Base-by-base conservation (phyloP, 2,888 invertebrate species). In the Rhagophthalmus giganteus region DNA sequence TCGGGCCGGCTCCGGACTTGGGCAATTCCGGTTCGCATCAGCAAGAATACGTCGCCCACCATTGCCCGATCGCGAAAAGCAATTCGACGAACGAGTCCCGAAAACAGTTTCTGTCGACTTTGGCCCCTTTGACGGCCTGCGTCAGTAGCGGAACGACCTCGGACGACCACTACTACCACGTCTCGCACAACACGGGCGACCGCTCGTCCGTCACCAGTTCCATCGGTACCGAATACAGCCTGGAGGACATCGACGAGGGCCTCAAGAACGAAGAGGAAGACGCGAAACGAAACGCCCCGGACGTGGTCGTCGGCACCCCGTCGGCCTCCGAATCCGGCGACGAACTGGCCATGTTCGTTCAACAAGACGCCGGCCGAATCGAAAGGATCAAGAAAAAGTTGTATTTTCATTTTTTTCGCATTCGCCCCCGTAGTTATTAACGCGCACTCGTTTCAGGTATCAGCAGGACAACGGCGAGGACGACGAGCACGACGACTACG, bases 401-500 rank as follows among this genome's bases (percentile, higher is more conserved):
- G 65, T 71, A 15, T 20, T 11, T 2, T 2, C 10, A 13, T 9
- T 34, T 15, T 1, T 27, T 12, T 12, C 2, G 20, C 7, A n/a
- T 11, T 15, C 4, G n/a, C 13, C 13, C 10, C 12, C 13, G 31
- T 10, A 31, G 10, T 20, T 24, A 2, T 32, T 32, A 4, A 2
- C 7, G 2, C 9, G 28, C 32, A 11, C 30, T 42, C 47, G n/a
- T 62, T 81, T 79, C 69, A 79, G 80, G 27, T 82, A 81, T 58
- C 82, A 84, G 60, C 76, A 79, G 15, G 78, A 78, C 54, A 80
- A 80, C 47, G 76, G 76, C 10, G 78, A 83, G 50, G 89, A 88
- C 38, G 87, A 88, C 50, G 90, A 91, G 60, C 88, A 90, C 61
- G 91, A 92, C 62, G 92, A 93, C 68, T 92, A 93, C 64, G 93